phyloP scores from a whole-genome alignment of 2,113 vertebrate genomes.

The Triplophysa rosa region DNA sequence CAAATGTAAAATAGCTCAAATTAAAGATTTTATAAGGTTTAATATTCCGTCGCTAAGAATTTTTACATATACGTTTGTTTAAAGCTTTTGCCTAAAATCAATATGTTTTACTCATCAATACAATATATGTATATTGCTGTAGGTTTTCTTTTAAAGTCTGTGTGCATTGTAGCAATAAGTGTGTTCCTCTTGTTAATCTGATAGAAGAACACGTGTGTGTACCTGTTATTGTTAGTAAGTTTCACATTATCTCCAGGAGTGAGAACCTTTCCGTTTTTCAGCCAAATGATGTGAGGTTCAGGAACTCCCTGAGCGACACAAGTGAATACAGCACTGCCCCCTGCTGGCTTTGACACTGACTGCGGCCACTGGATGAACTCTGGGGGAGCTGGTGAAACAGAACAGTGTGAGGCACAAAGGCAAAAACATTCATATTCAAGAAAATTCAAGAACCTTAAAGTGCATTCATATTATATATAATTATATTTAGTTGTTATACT shows the following conservation, averaged over 20 bases:
- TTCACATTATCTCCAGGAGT: conserved; percentile 67
- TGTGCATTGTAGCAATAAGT: neutral
- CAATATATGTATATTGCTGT: neutral
- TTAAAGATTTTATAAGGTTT: no score
- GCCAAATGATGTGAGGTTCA: conserved; percentile 75
- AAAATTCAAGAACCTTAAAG: no score
- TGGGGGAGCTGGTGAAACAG: conserved; percentile 68
- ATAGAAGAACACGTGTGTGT: neutral
- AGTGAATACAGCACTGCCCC: conserved; percentile 75
- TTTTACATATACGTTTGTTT: neutral
- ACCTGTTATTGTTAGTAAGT: conserved; percentile 80
- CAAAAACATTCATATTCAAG: no score
- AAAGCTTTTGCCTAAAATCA: neutral
- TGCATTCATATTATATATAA: neutral
- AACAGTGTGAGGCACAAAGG: neutral
- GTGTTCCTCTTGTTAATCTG: neutral
- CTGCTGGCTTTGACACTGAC: conserved; percentile 72
- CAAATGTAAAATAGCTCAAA: neutral
- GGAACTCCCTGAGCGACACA: conserved; percentile 74
- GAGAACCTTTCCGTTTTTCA: conserved; percentile 77
- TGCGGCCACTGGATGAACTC: conserved; percentile 81
- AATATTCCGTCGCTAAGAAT: no score
- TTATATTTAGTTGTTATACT: no score
- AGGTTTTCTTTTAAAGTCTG: neutral
- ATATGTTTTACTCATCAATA: neutral